phyloP scores from a whole-genome alignment of 2,888 invertebrate species.

The Pyrocoelia pectoralis region DNA sequence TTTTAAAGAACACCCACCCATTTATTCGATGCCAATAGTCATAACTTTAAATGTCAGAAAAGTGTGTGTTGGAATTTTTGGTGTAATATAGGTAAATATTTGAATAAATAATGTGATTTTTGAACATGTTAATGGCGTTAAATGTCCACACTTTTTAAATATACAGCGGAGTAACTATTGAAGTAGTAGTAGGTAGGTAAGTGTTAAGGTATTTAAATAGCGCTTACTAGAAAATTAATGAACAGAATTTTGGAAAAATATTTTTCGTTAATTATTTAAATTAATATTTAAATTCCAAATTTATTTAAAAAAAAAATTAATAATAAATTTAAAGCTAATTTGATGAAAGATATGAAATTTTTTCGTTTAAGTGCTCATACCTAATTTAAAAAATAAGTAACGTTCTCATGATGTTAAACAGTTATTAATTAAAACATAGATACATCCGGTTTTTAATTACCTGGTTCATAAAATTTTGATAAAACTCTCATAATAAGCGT shows the following conservation, averaged over 20 bases:
- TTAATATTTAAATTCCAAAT: neutral
- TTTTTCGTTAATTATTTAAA: neutral
- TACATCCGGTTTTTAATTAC: neutral
- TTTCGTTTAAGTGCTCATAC: neutral
- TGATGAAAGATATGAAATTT: neutral
- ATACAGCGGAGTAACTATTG: neutral
- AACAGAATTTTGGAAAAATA: too few species aligned
- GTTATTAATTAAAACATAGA: neutral
- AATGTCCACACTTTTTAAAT: conserved; percentile 5
- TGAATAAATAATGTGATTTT: conserved; percentile 5
- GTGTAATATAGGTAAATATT: conserved; percentile 4
- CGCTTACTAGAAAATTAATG: neutral
- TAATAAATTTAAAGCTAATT: neutral
- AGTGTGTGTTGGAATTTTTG: neutral
- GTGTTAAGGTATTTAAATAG: neutral
- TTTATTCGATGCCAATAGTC: too few species aligned
- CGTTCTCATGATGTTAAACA: too few species aligned
- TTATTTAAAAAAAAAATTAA: neutral
- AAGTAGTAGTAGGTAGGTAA: neutral
- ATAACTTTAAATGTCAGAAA: neutral
- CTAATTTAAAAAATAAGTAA: neutral
- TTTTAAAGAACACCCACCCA: too few species aligned
- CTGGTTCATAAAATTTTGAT: neutral
- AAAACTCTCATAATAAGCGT: neutral
- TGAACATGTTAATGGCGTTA: neutral